Conservation (phyloP, 2,113 vertebrate genomes). For the Sinocyclocheilus maitianheensis region DNA sequence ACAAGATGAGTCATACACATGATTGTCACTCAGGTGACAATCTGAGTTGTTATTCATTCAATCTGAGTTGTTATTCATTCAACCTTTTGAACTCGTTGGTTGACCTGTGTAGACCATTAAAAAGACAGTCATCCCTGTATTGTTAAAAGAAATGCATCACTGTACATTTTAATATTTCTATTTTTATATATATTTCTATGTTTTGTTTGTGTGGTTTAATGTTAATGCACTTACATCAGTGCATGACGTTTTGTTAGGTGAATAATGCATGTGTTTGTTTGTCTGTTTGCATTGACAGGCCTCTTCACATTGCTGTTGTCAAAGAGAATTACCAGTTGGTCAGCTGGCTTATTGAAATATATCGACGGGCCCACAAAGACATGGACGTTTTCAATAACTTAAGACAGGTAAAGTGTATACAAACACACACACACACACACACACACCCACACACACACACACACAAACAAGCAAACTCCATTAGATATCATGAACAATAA, state of each 20-base stretch:
- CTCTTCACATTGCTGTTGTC: constrained; percentile 88
- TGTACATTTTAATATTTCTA: background rate
- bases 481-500: no score
- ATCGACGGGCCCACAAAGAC: constrained; percentile 67
- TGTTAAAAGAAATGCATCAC: background rate
- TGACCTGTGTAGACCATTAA: background rate
- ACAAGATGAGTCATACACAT: constrained; percentile 50
- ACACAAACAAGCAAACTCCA: no score
- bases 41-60: constrained; percentile 5
- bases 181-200: no score
- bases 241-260: background rate
- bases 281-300: constrained; percentile 66
- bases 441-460: no score
- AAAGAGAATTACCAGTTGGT: constrained; percentile 71
- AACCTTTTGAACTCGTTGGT: background rate
- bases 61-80: constrained; percentile 12
- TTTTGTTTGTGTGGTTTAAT: background rate
- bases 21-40: constrained; percentile 34
- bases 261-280: constrained; percentile 4
- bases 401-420: constrained; percentile 78
- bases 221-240: no score
- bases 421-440: background rate
- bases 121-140: background rate
- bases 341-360: constrained; percentile 70
- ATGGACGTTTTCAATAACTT: constrained; percentile 86